These are phyloP conservation scores for Pseudocheirus occidentalis DNA, from an alignment of 2,797 vertebrate genomes.

Conservation along the genomic window DNA sequence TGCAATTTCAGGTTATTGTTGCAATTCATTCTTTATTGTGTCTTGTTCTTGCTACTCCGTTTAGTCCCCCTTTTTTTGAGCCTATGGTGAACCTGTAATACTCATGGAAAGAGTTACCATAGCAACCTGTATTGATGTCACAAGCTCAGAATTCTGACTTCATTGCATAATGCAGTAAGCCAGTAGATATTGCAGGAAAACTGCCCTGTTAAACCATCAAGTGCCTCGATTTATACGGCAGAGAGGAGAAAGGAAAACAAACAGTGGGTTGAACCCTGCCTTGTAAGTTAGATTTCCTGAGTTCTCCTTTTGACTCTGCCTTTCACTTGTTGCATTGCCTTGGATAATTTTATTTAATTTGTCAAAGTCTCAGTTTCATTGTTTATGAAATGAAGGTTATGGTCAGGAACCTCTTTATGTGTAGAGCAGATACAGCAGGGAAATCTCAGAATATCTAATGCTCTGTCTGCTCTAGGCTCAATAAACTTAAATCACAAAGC, in stretches of 20 bases:
- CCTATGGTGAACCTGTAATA: constrained; percentile 78
- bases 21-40: constrained; percentile 43
- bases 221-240: constrained; percentile 73
- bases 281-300: constrained; percentile 78
- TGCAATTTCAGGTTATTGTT: constrained; percentile 15
- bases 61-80: constrained; percentile 74
- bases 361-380: constrained; percentile 7
- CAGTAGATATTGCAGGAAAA: constrained; percentile 76
- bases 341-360: constrained; percentile 72
- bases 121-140: constrained; percentile 81
- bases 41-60: constrained; percentile 61
- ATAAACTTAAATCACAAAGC: constrained; percentile 47
- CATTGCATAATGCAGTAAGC: constrained; percentile 80
- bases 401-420: constrained; percentile 58
- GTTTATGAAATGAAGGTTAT: constrained; percentile 70
- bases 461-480: constrained; percentile 55
- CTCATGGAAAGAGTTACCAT: constrained; percentile 79
- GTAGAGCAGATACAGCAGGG: constrained; percentile 45
- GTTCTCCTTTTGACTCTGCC: constrained; percentile 73
- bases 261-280: constrained; percentile 71
- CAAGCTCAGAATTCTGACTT: constrained; percentile 80
- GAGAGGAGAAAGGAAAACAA: constrained; percentile 76
- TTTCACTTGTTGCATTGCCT: constrained; percentile 79
- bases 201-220: constrained; percentile 72
- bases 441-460: constrained; percentile 48